Evolutionary conservation across 2,888 invertebrate species (phyloP).

Genomic region (Theretra japonica): DNA sequence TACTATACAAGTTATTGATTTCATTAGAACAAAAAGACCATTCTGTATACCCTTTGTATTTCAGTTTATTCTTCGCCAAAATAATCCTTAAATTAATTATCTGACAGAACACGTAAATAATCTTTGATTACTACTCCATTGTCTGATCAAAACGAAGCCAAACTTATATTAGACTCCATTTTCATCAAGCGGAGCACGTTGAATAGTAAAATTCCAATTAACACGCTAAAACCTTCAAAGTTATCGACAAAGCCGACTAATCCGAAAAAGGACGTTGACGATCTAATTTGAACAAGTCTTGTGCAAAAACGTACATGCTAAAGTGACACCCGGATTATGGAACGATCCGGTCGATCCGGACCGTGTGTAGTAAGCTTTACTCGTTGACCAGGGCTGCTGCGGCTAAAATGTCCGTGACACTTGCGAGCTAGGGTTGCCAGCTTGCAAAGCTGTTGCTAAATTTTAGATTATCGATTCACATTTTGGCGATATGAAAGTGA

Average conservation of each 20-base stretch:
- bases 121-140: constrained; percentile 10
- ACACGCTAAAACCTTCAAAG: not conserved
- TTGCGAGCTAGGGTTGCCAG: constrained; percentile 3
- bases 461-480: constrained; percentile 34
- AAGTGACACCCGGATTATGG: constrained; percentile 12
- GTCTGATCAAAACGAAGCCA: not conserved
- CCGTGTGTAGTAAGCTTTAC: constrained; percentile 13
- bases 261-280: not conserved
- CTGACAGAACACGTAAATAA: constrained; percentile 15
- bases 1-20: too few species aligned
- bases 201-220: not conserved
- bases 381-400: not conserved
- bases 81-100: not conserved
- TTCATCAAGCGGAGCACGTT: not conserved
- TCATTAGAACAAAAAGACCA: too few species aligned
- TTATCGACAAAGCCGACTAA: constrained; percentile 1
- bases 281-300: constrained; percentile 13
- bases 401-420: constrained; percentile 13
- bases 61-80: too few species aligned
- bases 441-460: not conserved
- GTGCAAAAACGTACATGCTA: constrained; percentile 18
- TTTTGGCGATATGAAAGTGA: not conserved
- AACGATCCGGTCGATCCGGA: constrained; percentile 5
- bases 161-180: too few species aligned
- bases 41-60: too few species aligned